These are phyloP conservation scores for Dendrolimus houi DNA, from an alignment of 2,888 invertebrate species.

Conservation along the genomic window DNA sequence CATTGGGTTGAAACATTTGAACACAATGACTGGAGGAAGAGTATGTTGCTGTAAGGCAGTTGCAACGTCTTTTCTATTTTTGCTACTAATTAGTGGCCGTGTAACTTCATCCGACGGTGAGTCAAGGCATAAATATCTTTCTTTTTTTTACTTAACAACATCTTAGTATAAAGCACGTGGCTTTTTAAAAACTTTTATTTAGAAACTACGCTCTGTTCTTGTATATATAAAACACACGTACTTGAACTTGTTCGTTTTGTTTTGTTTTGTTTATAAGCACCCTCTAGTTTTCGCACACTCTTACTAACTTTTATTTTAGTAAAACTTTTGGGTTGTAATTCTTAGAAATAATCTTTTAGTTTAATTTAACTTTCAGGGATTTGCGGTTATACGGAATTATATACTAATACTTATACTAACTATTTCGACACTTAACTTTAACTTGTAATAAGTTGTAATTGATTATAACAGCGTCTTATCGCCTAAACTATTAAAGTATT, in stretches of 20 bases:
- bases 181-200: background rate
- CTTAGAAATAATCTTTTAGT: background rate
- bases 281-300: background rate
- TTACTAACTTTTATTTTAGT: background rate
- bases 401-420: too few species aligned
- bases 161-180: background rate
- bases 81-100: conserved; percentile 43
- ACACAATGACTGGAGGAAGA: conserved; percentile 53
- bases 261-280: background rate
- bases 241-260: background rate
- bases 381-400: background rate
- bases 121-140: conserved; percentile 11
- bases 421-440: too few species aligned
- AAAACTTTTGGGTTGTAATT: background rate
- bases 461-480: too few species aligned
- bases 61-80: conserved; percentile 38
- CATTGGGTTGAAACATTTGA: conserved; percentile 49
- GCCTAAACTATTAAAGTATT: too few species aligned
- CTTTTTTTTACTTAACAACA: background rate
- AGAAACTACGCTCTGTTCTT: background rate
- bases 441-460: too few species aligned
- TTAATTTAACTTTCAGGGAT: background rate
- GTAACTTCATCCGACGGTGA: conserved; percentile 59
- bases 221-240: background rate
- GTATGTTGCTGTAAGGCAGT: conserved; percentile 38